Evolutionary conservation across 1,140 invertebrate genomes (phyloP).

Genomic region (Pentalonia nigronervosa): DNA sequence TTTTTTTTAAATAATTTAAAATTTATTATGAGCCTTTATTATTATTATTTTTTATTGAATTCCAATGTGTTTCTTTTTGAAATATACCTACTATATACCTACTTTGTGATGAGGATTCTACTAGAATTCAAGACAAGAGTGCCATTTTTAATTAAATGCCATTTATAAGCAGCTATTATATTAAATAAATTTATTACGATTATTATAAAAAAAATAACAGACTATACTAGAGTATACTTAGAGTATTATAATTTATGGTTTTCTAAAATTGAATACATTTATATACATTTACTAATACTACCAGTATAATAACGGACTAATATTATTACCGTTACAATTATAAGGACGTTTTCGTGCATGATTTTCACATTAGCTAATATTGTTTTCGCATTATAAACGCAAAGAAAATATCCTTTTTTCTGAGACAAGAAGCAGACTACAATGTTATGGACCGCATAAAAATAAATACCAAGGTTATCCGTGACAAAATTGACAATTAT

Average conservation of each 20-base stretch:
- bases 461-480: constrained; percentile 57
- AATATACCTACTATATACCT: not conserved
- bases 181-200: not conserved
- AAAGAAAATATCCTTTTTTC: constrained; percentile 22
- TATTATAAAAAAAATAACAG: not conserved
- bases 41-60: not conserved
- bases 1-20: not conserved
- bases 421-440: constrained; percentile 46
- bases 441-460: constrained; percentile 55
- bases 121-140: not conserved
- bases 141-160: too few relatives aligned
- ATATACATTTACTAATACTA: not conserved
- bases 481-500: constrained; percentile 58
- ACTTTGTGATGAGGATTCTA: not conserved
- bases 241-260: not conserved
- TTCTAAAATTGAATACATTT: not conserved
- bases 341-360: constrained; percentile 43
- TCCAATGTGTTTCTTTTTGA: not conserved
- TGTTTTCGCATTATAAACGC: constrained; percentile 39
- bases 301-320: constrained; percentile 18
- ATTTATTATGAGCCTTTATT: not conserved
- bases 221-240: not conserved
- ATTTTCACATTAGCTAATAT: constrained; percentile 48
- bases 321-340: constrained; percentile 33
- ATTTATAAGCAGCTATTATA: too few relatives aligned